Evolutionary conservation across 2,113 vertebrate genomes (phyloP).

Genomic region (Pyrgilauda ruficollis): DNA sequence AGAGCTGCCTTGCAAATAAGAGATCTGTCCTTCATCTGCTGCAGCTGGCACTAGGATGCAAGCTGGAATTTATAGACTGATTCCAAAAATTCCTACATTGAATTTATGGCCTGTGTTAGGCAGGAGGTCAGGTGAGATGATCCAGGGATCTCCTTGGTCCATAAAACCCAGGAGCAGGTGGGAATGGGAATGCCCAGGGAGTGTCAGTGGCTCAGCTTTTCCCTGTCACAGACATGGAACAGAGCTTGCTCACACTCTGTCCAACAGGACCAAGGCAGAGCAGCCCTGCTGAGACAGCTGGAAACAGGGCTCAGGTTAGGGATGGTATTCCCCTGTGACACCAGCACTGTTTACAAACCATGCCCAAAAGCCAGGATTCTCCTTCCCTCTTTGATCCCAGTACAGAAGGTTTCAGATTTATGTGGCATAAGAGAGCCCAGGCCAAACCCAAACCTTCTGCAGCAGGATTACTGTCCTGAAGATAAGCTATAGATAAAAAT

Average conservation of each 20-base stretch:
- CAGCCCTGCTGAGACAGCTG: not conserved
- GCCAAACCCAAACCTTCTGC: not conserved
- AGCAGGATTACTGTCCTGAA: not conserved
- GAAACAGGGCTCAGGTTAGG: not conserved
- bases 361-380: not conserved
- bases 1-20: not conserved
- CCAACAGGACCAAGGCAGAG: not conserved
- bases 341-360: not conserved
- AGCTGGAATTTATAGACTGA: not conserved
- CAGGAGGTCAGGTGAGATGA: not conserved
- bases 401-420: not conserved
- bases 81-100: not conserved
- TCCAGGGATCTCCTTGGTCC: not conserved
- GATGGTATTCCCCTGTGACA: not conserved
- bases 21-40: not conserved
- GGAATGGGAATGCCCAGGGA: not conserved
- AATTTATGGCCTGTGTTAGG: not conserved
- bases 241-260: not conserved
- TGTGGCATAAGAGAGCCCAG: too few relatives aligned
- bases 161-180: not conserved
- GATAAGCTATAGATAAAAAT: not conserved
- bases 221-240: not conserved
- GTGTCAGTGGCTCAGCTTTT: not conserved
- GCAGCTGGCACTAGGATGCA: not conserved
- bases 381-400: not conserved